Evolutionary conservation across 2,113 vertebrate species (phyloP).

Genomic region (Tachysurus fulvidraco): DNA sequence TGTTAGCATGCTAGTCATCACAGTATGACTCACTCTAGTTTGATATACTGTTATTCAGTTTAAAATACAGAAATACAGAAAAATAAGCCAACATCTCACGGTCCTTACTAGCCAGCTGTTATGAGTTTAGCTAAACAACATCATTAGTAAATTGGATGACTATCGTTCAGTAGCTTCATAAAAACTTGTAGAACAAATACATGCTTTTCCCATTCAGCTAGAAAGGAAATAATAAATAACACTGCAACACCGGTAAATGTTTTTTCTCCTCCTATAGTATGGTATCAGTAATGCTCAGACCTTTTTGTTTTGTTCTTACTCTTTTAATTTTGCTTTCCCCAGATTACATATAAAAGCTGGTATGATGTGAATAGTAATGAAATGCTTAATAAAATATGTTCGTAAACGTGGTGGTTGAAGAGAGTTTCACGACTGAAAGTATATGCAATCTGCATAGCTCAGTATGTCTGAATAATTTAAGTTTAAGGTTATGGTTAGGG

Average conservation of each 20-base stretch:
- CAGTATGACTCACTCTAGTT: not conserved
- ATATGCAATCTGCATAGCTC: constrained; percentile 1
- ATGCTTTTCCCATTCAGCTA: not conserved
- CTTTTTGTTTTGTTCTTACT: not conserved
- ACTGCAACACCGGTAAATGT: not conserved
- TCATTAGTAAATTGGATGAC: not conserved
- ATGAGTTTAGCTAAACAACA: not conserved
- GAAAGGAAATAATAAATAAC: not conserved
- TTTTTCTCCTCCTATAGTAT: not conserved
- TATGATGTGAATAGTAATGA: not conserved
- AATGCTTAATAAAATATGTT: not conserved
- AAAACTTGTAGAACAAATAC: not conserved
- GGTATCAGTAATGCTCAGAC: not conserved
- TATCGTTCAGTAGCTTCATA: not conserved
- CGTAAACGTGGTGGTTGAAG: too few relatives aligned
- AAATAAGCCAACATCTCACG: not conserved
- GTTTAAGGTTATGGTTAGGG: not conserved
- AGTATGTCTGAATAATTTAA: not conserved
- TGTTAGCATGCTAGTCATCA: not conserved
- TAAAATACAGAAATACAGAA: not conserved
- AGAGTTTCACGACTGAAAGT: not conserved
- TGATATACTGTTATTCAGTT: not conserved
- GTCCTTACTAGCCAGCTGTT: not conserved
- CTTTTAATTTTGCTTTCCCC: not conserved
- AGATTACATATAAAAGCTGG: not conserved